phyloP scores from a whole-genome alignment of 2,888 invertebrate genomes.

The Pachliopta kotzebuea region DNA sequence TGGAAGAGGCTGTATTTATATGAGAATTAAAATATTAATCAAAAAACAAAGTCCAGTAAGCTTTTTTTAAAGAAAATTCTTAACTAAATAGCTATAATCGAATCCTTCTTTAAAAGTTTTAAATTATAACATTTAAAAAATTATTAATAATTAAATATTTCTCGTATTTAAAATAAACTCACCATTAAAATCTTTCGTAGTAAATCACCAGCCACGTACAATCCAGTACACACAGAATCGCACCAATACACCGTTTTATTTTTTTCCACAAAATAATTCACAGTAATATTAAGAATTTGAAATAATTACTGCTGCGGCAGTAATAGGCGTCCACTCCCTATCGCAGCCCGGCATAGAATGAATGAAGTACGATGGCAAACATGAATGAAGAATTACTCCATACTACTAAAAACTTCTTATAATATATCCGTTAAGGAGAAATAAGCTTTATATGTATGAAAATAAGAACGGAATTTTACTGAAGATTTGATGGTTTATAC shows the following conservation, averaged over 20 bases:
- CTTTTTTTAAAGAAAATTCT: too few relatives aligned
- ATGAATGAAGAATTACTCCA: conserved; percentile 42
- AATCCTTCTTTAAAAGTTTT: too few relatives aligned
- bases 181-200: conserved; percentile 24
- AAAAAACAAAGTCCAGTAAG: too few relatives aligned
- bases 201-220: not conserved
- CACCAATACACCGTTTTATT: conserved; percentile 18
- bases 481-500: conserved; percentile 13
- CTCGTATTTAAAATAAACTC: conserved; percentile 1
- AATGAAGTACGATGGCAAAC: conserved; percentile 30
- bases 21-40: too few relatives aligned
- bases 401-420: conserved; percentile 24
- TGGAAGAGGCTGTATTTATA: too few relatives aligned
- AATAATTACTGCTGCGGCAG: too few relatives aligned
- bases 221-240: conserved; percentile 23
- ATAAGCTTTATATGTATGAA: accelerated
- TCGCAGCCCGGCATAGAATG: conserved; percentile 15
- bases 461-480: conserved; percentile 19
- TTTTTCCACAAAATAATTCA: conserved; percentile 19
- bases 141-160: too few relatives aligned
- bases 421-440: conserved; percentile 30
- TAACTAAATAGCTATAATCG: too few relatives aligned
- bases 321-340: not conserved
- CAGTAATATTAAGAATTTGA: not conserved
- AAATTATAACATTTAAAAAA: too few relatives aligned